phyloP scores from a whole-genome alignment of 2,797 vertebrate species.

The Rhinogobio ventralis region DNA sequence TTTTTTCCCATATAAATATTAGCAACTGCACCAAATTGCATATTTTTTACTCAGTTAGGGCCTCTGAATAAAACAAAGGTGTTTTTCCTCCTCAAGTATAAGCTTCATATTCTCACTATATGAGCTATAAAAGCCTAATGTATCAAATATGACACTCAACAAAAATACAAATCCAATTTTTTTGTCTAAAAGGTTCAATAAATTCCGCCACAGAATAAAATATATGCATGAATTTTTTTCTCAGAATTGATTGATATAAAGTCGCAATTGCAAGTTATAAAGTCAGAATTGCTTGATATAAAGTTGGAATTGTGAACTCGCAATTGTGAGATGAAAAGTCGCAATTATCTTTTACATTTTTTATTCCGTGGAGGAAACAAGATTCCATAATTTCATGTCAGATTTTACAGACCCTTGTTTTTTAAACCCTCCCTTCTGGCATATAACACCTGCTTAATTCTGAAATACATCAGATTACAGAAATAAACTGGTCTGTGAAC shows the following conservation, averaged over 20 bases:
- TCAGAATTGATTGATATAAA: too few species aligned
- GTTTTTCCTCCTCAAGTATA: not conserved
- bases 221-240: too few species aligned
- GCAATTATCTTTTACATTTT: too few species aligned
- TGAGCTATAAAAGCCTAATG: not conserved
- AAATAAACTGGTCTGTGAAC: not conserved
- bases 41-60: not conserved
- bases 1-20: not conserved
- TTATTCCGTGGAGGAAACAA: too few species aligned
- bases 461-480: not conserved
- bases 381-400: not conserved
- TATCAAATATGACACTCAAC: not conserved
- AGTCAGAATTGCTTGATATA: too few species aligned
- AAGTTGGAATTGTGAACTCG: too few species aligned
- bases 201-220: too few species aligned
- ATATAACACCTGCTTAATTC: not conserved
- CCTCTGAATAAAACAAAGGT: not conserved
- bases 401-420: not conserved
- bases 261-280: too few species aligned
- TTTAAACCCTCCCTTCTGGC: not conserved
- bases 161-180: not conserved
- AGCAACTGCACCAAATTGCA: not conserved
- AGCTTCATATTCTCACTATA: not conserved
- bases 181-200: not conserved
- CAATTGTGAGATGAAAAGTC: too few species aligned